These are phyloP conservation scores for Drosophila birchii DNA, from an alignment of 2,888 invertebrate species.

Conservation along the genomic window DNA sequence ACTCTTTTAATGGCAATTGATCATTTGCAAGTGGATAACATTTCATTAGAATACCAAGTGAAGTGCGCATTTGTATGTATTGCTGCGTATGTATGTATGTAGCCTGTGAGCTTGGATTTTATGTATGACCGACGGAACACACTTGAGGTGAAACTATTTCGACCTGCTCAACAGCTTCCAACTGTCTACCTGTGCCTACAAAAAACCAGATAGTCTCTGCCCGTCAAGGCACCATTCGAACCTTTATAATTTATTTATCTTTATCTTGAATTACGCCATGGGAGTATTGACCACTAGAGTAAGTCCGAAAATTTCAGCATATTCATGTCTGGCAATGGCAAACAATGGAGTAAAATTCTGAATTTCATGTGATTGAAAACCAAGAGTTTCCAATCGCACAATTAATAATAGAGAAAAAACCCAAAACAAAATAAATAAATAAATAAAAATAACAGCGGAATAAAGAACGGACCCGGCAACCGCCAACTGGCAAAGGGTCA, in stretches of 20 bases:
- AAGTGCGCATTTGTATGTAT: constrained; percentile 56
- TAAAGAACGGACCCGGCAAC: constrained; percentile 30
- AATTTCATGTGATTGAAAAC: constrained; percentile 71
- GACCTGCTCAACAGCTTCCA: constrained; percentile 81
- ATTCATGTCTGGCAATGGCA: constrained; percentile 67
- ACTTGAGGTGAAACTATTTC: constrained; percentile 77
- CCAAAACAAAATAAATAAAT: constrained; percentile 36
- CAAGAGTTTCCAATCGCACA: constrained; percentile 52
- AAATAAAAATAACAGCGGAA: constrained; percentile 45
- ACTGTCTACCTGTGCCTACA: constrained; percentile 68
- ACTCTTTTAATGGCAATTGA: constrained; percentile 84
- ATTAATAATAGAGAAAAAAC: constrained; percentile 53
- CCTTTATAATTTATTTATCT: constrained; percentile 79
- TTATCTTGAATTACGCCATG: constrained; percentile 79
- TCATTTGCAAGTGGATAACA: constrained; percentile 83
- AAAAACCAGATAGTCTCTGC: constrained; percentile 63
- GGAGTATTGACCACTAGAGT: constrained; percentile 83
- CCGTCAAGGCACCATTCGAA: constrained; percentile 57
- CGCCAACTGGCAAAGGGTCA: constrained; percentile 43
- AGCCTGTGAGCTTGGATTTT: constrained; percentile 21
- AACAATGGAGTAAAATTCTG: constrained; percentile 67
- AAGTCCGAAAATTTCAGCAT: constrained; percentile 80
- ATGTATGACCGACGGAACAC: constrained; percentile 66
- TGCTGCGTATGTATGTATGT: constrained; percentile 1
- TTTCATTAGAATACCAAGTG: constrained; percentile 80